phyloP scores from a whole-genome alignment of 2,113 vertebrate genomes.

The Osmerus mordax region DNA sequence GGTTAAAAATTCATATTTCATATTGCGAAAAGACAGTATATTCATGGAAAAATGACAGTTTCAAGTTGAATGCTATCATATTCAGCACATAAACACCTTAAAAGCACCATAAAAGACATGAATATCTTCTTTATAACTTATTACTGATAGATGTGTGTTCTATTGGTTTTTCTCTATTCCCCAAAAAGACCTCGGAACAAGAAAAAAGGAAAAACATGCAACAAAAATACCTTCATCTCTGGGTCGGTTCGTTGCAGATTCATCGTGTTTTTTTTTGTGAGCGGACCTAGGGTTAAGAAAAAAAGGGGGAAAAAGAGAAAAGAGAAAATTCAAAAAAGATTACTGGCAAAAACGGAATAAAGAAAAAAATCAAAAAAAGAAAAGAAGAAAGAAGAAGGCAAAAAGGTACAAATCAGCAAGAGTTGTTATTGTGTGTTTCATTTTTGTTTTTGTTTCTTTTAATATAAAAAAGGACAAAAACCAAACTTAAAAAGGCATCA shows the following conservation, averaged over 20 bases:
- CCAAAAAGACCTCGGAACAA: conserved; percentile 76
- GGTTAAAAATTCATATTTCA: conserved; percentile 35
- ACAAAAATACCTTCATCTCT: conserved; percentile 85
- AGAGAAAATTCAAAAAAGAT: conserved; percentile 86
- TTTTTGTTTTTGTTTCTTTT: conserved; percentile 40
- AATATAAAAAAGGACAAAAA: conserved; percentile 74
- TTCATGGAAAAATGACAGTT: conserved; percentile 5
- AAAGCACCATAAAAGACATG: conserved; percentile 38
- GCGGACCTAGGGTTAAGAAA: conserved; percentile 95
- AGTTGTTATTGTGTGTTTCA: conserved; percentile 56
- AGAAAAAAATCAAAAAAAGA: conserved; percentile 60
- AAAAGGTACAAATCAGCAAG: conserved; percentile 78
- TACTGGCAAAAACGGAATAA: conserved; percentile 79
- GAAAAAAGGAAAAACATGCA: conserved; percentile 85
- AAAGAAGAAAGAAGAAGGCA: conserved; percentile 73
- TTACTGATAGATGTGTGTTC: conserved; percentile 40
- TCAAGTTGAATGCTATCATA: conserved; percentile 13
- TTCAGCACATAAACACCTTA: conserved; percentile 53
- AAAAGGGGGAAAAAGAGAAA: conserved; percentile 83
- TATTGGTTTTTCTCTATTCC: conserved; percentile 24
- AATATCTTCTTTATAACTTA: conserved; percentile 50
- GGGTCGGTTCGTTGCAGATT: conserved; percentile 82
- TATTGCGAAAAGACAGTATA: conserved; percentile 32
- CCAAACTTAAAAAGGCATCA: conserved; percentile 72
- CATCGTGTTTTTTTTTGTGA: conserved; percentile 94